Evolutionary conservation across 2,113 vertebrate genomes (phyloP).

Genomic region (Nettapus auritus): DNA sequence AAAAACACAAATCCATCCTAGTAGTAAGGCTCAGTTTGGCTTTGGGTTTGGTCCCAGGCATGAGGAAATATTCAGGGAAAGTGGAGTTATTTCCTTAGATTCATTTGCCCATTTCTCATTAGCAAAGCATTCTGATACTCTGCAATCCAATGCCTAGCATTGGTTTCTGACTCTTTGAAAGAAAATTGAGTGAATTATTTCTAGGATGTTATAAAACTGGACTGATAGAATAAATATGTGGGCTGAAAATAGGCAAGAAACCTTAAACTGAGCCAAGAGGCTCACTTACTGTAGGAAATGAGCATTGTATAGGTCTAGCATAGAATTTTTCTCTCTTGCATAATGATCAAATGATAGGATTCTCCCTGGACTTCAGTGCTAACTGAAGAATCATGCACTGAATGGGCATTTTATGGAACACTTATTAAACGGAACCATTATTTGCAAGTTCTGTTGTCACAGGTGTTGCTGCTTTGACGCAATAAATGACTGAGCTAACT

Average conservation of each 20-base stretch:
- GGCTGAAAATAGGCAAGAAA: constrained; percentile 20
- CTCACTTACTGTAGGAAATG: background rate
- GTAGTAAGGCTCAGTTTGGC: background rate
- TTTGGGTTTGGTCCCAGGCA: constrained; percentile 53
- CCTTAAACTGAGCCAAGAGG: constrained; percentile 23
- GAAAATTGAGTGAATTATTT: constrained; percentile 24
- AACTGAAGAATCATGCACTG: constrained; percentile 9
- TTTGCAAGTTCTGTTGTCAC: background rate
- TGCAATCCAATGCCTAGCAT: background rate
- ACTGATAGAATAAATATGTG: constrained; percentile 36
- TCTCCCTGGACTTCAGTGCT: constrained; percentile 26
- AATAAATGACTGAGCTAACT: background rate
- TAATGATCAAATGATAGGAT: constrained; percentile 6
- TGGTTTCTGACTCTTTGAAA: constrained; percentile 14
- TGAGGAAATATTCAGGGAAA: constrained; percentile 45
- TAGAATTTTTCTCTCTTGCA: background rate
- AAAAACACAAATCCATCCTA: constrained; percentile 16
- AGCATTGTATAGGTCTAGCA: background rate
- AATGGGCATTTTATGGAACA: background rate
- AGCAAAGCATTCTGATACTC: constrained; percentile 24
- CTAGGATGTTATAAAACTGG: constrained; percentile 36
- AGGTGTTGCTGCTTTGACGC: background rate
- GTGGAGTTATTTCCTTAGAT: constrained; percentile 35
- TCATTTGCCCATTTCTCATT: constrained; percentile 58
- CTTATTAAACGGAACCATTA: background rate